These are phyloP conservation scores for Oligia strigilis DNA, from an alignment of 2,888 invertebrate genomes.

Conservation along the genomic window DNA sequence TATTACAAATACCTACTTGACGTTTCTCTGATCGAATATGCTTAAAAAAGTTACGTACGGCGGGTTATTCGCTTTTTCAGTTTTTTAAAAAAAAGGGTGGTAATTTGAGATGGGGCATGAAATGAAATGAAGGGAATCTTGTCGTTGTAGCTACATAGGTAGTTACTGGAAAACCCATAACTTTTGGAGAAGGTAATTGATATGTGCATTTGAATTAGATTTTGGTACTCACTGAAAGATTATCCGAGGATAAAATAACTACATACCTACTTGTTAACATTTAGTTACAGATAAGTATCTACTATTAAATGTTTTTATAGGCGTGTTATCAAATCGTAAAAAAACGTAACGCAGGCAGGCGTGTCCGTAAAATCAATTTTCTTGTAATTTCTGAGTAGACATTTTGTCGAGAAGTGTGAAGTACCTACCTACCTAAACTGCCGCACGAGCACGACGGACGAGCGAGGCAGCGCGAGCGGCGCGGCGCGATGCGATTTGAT, in stretches of 20 bases:
- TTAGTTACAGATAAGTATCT: not conserved
- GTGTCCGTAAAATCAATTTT: slow-evolving; percentile 53
- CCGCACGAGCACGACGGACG: slow-evolving; percentile 3
- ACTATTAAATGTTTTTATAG: slow-evolving; percentile 8
- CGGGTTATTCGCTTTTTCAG: not conserved
- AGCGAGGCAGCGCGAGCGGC: not conserved
- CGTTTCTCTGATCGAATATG: not conserved
- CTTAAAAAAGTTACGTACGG: not conserved
- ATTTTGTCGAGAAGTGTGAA: slow-evolving; percentile 25
- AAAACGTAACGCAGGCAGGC: slow-evolving; percentile 28
- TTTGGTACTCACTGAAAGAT: not conserved
- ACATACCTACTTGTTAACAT: not conserved
- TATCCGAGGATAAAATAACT: not conserved
- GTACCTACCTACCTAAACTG: not conserved
- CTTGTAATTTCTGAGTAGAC: slow-evolving; percentile 12
- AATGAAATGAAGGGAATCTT: not conserved
- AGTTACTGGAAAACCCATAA: not conserved
- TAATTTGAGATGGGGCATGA: not conserved
- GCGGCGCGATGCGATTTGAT: slow-evolving; percentile 11
- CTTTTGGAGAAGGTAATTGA: not conserved
- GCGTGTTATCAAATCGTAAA: slow-evolving; percentile 41
- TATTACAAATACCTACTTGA: not conserved
- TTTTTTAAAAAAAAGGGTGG: not conserved
- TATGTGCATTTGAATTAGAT: not conserved
- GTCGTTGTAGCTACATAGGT: not conserved